phyloP scores from a whole-genome alignment of 2,797 vertebrate species.

The Syngnathus rostellatus region DNA sequence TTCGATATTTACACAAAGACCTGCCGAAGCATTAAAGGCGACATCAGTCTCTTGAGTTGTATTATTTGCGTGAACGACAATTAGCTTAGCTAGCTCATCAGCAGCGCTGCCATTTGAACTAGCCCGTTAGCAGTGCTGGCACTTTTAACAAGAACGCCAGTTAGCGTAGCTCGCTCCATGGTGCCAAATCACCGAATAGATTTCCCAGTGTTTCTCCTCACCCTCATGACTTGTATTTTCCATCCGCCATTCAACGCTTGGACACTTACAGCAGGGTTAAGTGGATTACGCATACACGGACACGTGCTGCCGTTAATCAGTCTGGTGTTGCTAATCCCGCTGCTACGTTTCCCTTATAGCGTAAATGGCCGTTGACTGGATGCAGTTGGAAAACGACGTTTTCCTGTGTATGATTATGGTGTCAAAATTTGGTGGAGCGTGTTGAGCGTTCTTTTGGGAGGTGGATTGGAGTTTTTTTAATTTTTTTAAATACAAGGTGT shows the following conservation, averaged over 20 bases:
- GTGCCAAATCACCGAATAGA: neutral
- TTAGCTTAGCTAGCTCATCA: neutral
- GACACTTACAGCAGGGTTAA: neutral
- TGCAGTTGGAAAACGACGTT: too few relatives aligned
- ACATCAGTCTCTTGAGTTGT: neutral
- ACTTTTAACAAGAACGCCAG: neutral
- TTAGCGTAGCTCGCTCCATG: neutral
- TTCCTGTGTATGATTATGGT: too few relatives aligned
- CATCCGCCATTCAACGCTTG: neutral
- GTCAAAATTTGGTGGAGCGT: neutral
- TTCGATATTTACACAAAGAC: neutral
- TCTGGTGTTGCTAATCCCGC: neutral
- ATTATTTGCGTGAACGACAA: neutral
- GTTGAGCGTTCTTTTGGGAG: neutral
- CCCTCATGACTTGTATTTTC: neutral
- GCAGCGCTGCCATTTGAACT: neutral
- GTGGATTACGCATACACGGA: neutral
- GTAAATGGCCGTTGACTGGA: neutral
- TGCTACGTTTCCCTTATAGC: neutral
- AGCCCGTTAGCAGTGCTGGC: neutral
- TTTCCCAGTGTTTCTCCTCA: neutral
- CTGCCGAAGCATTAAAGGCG: neutral
- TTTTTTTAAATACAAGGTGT: too few relatives aligned
- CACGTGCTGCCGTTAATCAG: neutral
- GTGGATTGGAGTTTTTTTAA: neutral